phyloP scores from a whole-genome alignment of 2,888 invertebrate species.

The Isoperla grammatica region DNA sequence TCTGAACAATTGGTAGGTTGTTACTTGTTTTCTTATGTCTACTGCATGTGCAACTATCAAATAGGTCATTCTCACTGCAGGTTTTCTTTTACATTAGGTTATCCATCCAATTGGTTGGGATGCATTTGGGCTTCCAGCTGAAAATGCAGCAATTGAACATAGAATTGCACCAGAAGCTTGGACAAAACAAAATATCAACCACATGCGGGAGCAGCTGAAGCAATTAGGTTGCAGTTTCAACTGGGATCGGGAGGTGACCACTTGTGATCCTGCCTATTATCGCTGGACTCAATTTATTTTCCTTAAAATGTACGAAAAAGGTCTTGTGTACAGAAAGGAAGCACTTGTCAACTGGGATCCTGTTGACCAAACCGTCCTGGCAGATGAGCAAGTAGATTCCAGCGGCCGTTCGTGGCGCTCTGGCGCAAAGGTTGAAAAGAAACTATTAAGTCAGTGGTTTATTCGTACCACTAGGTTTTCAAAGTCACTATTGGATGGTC shows the following conservation, averaged over 20 bases:
- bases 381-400: conserved; percentile 95
- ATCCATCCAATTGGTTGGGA: conserved; percentile 99
- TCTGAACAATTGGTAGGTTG: too few species aligned
- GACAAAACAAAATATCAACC: conserved; percentile 78
- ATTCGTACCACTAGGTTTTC: conserved; percentile 82
- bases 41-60: too few species aligned
- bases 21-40: too few species aligned
- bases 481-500: conserved; percentile 58
- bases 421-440: conserved; percentile 88
- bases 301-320: conserved; percentile 75
- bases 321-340: conserved; percentile 80
- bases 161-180: conserved; percentile 75
- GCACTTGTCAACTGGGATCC: conserved; percentile 98
- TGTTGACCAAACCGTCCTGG: conserved; percentile 92
- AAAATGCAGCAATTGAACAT: conserved; percentile 93
- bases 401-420: conserved; percentile 93
- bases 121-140: conserved; percentile 97
- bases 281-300: conserved; percentile 96
- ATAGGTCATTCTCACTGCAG: too few species aligned
- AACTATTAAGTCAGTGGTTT: conserved; percentile 90
- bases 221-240: conserved; percentile 81
- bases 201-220: conserved; percentile 76
- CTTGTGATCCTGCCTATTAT: conserved; percentile 85
- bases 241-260: conserved; percentile 86
- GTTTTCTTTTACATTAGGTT: conserved; percentile 42